These are phyloP conservation scores for Gymnodraco acuticeps DNA, from an alignment of 2,797 vertebrate species.

Conservation along the genomic window DNA sequence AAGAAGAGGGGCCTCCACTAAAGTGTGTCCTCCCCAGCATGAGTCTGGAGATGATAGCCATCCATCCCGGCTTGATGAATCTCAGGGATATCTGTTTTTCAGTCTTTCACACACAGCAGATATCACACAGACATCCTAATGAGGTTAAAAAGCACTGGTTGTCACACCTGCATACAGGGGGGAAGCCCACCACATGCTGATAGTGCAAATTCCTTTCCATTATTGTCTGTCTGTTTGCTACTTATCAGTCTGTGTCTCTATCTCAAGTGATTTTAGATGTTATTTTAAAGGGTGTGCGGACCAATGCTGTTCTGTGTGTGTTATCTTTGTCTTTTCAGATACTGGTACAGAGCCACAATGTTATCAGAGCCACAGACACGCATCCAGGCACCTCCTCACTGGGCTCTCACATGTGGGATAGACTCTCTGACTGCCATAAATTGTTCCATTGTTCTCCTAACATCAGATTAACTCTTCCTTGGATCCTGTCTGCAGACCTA, in stretches of 20 bases:
- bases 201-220: slow-evolving; percentile 49
- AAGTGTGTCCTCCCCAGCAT: slow-evolving; percentile 51
- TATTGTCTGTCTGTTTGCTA: slow-evolving; percentile 26
- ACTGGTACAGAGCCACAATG: slow-evolving; percentile 43
- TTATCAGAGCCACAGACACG: slow-evolving; percentile 58
- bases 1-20: slow-evolving; percentile 26
- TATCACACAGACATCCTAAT: slow-evolving; percentile 40
- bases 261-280: slow-evolving; percentile 49
- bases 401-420: slow-evolving; percentile 38
- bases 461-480: slow-evolving; percentile 16
- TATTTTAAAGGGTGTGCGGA: slow-evolving; percentile 18
- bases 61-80: slow-evolving; percentile 28
- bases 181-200: slow-evolving; percentile 42
- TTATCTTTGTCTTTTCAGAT: slow-evolving; percentile 70
- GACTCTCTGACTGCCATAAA: slow-evolving; percentile 13
- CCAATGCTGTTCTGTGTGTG: slow-evolving; percentile 13
- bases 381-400: slow-evolving; percentile 35
- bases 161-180: slow-evolving; percentile 49
- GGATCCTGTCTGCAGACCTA: slow-evolving; percentile 37
- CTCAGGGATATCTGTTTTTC: slow-evolving; percentile 5
- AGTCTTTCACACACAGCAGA: slow-evolving; percentile 4
- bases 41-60: slow-evolving; percentile 37
- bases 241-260: slow-evolving; percentile 54
- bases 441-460: slow-evolving; percentile 42
- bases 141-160: slow-evolving; percentile 32